A percentile compares a stretch with the other conserved stretches of the same genome.
These are phyloP conservation scores for Trypoxylon attenuatum DNA, from an alignment of 2,888 invertebrate genomes.

Conservation along the genomic window DNA sequence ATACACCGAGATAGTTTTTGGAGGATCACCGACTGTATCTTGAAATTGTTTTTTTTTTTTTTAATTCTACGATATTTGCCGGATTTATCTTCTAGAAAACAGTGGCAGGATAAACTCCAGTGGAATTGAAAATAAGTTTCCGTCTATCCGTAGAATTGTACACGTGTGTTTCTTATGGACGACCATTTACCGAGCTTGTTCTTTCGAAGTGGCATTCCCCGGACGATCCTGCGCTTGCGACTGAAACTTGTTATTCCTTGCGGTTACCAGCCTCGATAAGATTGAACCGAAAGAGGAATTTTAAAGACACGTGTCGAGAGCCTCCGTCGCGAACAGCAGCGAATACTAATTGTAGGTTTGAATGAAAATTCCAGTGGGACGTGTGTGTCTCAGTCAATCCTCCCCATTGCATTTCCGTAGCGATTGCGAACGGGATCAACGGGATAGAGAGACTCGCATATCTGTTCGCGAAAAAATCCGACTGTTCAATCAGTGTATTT, in stretches of 20 bases:
- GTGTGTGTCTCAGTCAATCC: conserved; percentile 1
- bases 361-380: conserved; percentile 37
- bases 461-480: no score
- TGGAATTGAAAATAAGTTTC: no score
- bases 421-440: background rate
- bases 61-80: no score
- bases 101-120: no score
- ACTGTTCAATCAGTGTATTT: no score
- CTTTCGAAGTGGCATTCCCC: background rate
- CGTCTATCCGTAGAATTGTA: no score
- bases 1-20: no score
- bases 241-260: conserved; percentile 7
- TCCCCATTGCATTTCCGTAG: conserved; percentile 24
- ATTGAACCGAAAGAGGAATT: conserved; percentile 17
- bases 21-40: no score
- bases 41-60: no score
- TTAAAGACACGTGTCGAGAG: conserved; percentile 27
- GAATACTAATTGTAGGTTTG: conserved; percentile 33
- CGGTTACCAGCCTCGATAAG: conserved; percentile 15
- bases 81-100: no score
- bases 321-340: conserved; percentile 8
- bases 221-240: background rate
- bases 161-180: no score
- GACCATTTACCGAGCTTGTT: background rate
- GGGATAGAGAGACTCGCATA: background rate